Percentiles rank a stretch among this genome's conserved stretches.
Conservation (phyloP, 2,113 vertebrate species). For the Apteryx owenii region DNA sequence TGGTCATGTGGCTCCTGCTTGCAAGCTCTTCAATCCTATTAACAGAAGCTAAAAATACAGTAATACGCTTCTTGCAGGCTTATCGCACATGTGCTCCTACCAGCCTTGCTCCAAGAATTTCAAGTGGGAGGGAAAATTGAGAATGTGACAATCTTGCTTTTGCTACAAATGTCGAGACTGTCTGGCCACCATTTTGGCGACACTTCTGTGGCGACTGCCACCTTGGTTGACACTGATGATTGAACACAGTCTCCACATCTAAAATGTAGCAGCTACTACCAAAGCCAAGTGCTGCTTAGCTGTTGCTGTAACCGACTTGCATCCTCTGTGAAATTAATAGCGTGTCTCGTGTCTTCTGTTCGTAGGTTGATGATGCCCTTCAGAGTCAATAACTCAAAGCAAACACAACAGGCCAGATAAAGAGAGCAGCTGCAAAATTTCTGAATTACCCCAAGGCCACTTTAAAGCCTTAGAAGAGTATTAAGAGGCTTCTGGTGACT, state of each 20-base stretch:
- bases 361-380: neutral
- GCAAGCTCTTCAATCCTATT: neutral
- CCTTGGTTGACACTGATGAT: neutral
- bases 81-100: neutral
- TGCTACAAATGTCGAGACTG: neutral
- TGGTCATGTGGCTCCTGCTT: neutral
- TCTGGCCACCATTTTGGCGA: neutral
- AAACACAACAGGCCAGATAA: neutral
- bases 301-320: neutral
- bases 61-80: too few relatives aligned
- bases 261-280: neutral
- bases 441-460: neutral
- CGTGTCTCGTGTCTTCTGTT: neutral
- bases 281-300: neutral
- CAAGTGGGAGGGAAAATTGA: neutral
- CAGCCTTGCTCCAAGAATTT: neutral
- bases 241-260: rapidly evolving
- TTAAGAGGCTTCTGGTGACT: neutral
- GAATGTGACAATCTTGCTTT: neutral
- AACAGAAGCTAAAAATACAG: neutral
- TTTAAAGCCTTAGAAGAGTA: neutral
- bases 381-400: neutral
- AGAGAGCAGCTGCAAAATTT: neutral
- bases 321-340: neutral
- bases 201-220: neutral